Base-by-base conservation (phyloP, 2,113 vertebrate species). In the Brachyhypopomus gauderio region DNA sequence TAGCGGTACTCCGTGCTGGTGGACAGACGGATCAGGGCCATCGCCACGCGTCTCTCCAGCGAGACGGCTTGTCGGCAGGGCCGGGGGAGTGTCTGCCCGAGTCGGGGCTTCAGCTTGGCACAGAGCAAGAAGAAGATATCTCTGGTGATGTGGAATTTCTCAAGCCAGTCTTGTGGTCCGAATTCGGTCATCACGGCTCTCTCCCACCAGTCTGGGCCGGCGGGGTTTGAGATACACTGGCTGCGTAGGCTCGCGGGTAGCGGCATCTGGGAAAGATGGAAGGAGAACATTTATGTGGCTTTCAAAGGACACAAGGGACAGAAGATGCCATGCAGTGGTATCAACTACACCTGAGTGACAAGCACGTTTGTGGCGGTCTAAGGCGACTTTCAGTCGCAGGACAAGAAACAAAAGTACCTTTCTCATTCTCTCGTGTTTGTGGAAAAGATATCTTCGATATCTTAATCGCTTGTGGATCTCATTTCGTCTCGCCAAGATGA, bases 141-240 rank as follows among this genome's bases (percentile, higher is more conserved):
- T 76, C 88, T 92, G 79, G 91, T 91, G 89, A 93, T 90, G 11
- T 92, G 89, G 67, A 94, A 93, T 84, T 91, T 92, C 78, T 93
- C 91, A 78, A 94, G 83, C 92, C 92, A 94, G 84, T 94, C 92
- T n/a, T 52, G 45, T 3, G 45, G 45, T 52, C 45, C 45, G 45
- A 52, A 52, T 14, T 52, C 45, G 9, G 45, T 52, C 45, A 14
- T 52, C 12, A 52, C 45, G 14, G 45, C 45, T 11, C 45, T 52
- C 45, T 52, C 45, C 45, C 45, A 52, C 45, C 45, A 52, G 3
- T 52, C 45, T 52, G 45, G 45, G 45, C 45, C 45, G 12, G 45
- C 9, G 9, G 45, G 45, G 45, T 52, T 11, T 52, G 45, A 0
- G 12, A 52, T 14, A 52, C 45, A 11, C 12, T 52, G 45, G 12